Conservation (phyloP, 1,140 invertebrate genomes). For the Procambarus clarkii region DNA sequence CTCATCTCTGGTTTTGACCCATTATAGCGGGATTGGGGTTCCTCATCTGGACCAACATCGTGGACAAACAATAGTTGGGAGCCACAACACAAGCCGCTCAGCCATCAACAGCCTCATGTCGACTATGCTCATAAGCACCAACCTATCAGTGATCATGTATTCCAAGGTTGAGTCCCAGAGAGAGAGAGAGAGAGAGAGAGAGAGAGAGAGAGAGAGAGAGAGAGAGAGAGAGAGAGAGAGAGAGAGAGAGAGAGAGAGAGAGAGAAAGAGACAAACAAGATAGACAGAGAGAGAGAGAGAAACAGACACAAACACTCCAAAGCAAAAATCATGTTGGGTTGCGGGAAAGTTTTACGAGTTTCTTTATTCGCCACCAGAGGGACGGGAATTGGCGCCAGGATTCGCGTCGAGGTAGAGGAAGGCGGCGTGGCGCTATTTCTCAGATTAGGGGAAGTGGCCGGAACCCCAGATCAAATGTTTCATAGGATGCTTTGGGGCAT, state of each 20-base stretch:
- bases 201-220: not conserved
- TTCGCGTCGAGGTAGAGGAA: not conserved
- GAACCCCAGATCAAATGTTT: conserved; percentile 46
- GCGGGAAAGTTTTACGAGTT: conserved; percentile 58
- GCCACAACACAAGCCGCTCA: too few species aligned
- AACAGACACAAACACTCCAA: conserved; percentile 4
- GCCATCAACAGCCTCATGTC: not conserved
- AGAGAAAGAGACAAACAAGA: not conserved
- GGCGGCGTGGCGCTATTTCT: conserved; percentile 44
- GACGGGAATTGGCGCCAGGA: conserved; percentile 47
- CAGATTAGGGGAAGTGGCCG: conserved; percentile 40
- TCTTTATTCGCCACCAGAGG: conserved; percentile 63
- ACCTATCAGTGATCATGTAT: not conserved
- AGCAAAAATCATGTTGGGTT: conserved; percentile 53
- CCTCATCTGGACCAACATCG: not conserved
- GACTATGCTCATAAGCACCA: not conserved
- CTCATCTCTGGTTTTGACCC: not conserved
- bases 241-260: not conserved
- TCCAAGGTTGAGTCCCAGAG: too few species aligned
- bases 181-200: too few species aligned
- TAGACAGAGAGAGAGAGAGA: too few species aligned
- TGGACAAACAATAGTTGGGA: not conserved
- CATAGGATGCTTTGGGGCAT: conserved; percentile 47
- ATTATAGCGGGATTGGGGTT: not conserved
- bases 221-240: conserved; percentile 6